These are phyloP conservation scores for Ahaetulla prasina DNA, from an alignment of 2,113 vertebrate species.

Conservation along the genomic window DNA sequence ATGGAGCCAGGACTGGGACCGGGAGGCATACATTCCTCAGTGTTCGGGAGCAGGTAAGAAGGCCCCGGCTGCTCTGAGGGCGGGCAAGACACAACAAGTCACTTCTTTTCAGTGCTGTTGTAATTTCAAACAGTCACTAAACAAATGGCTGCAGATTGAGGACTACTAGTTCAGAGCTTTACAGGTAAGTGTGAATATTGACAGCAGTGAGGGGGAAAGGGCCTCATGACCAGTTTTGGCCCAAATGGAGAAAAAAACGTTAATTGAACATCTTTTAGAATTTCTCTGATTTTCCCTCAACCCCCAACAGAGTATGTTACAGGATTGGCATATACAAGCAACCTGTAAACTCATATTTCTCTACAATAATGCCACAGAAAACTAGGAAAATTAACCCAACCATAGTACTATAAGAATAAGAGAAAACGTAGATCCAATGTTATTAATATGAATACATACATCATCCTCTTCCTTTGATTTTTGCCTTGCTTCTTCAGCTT, in stretches of 20 bases:
- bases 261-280: background rate
- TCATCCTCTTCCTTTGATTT: slow-evolving; percentile 94
- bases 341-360: background rate
- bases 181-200: background rate
- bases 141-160: background rate
- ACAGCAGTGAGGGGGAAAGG: background rate
- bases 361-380: background rate
- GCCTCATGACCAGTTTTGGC: background rate
- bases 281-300: background rate
- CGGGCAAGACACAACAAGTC: too few species aligned
- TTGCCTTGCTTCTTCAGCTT: slow-evolving; percentile 83
- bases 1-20: too few species aligned
- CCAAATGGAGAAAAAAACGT: background rate
- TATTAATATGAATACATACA: slow-evolving; percentile 70
- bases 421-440: background rate
- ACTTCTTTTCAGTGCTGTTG: background rate
- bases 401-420: background rate
- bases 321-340: background rate
- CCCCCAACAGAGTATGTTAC: background rate
- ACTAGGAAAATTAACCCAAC: background rate
- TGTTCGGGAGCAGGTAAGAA: too few species aligned
- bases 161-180: background rate
- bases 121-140: background rate
- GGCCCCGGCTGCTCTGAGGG: too few species aligned
- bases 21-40: too few species aligned